Conservation (phyloP, 1,140 invertebrate species). For the Drosophila micromelanica region DNA sequence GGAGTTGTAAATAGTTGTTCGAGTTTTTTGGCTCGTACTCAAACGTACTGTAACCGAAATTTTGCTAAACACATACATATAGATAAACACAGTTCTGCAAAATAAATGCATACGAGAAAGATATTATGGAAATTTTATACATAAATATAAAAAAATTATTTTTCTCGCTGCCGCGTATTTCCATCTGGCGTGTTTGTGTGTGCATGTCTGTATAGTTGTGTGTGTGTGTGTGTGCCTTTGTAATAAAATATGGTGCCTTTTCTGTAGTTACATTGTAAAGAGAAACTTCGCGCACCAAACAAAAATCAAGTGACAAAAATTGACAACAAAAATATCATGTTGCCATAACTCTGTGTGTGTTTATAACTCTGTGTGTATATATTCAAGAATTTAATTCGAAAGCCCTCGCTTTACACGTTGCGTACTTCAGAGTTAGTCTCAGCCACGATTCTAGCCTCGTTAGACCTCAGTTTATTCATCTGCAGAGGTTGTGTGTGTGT, state of each 20-base stretch:
- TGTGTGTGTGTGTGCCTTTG: constrained; percentile 9
- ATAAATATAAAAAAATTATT: constrained; percentile 34
- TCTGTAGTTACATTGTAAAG: constrained; percentile 12
- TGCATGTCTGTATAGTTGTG: constrained; percentile 11
- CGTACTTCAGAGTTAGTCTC: constrained; percentile 41
- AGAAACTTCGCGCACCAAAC: constrained; percentile 23
- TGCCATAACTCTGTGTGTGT: no score
- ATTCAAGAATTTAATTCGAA: constrained; percentile 41
- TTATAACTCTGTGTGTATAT: constrained; percentile 21
- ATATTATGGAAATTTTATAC: constrained; percentile 29
- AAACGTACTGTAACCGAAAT: constrained; percentile 77
- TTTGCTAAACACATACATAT: constrained; percentile 5
- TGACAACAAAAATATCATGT: constrained; percentile 49
- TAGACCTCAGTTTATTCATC: constrained; percentile 11
- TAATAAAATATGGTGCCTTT: constrained; percentile 40
- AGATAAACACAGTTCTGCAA: constrained; percentile 17
- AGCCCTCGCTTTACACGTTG: constrained; percentile 47
- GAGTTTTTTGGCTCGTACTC: constrained; percentile 84
- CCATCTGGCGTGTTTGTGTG: constrained; percentile 14
- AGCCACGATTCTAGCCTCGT: constrained; percentile 44
- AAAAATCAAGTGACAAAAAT: constrained; percentile 47
- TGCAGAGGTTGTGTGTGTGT: constrained; percentile 33
- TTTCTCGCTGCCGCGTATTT: constrained; percentile 37
- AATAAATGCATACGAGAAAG: constrained; percentile 22
- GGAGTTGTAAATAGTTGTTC: constrained; percentile 84